Evolutionary conservation across 2,797 vertebrate species (phyloP).

Genomic region (Propithecus deckenii): DNA sequence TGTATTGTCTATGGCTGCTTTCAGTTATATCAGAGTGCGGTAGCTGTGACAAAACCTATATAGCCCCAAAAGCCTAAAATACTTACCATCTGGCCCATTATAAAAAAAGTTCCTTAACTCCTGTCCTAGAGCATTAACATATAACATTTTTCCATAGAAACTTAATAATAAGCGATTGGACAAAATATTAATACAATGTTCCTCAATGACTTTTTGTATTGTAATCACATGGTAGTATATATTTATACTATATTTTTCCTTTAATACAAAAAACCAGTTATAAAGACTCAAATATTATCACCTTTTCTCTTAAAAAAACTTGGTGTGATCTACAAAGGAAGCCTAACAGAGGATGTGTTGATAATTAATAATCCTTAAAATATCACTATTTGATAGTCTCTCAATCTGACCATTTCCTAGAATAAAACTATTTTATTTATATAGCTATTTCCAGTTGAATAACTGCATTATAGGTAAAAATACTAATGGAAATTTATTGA

Average conservation of each 20-base stretch:
- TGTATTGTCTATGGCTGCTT: neutral
- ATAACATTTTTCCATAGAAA: neutral
- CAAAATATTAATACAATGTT: neutral
- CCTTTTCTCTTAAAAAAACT: conserved; percentile 1
- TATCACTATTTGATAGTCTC: neutral
- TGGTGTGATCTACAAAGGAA: neutral
- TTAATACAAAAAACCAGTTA: neutral
- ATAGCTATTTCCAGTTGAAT: conserved; percentile 1
- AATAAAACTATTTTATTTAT: neutral
- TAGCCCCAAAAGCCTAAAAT: neutral
- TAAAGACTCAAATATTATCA: neutral
- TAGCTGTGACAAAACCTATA: neutral
- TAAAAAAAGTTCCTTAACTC: neutral
- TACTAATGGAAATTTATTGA: neutral
- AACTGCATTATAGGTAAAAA: conserved; percentile 19
- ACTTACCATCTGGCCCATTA: neutral
- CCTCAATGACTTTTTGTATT: neutral
- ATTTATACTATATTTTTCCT: neutral
- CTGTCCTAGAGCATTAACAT: neutral
- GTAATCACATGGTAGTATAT: neutral
- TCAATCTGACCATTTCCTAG: neutral
- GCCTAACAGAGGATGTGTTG: neutral
- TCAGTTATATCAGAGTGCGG: neutral
- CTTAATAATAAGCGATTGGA: neutral
- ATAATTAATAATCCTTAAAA: conserved; percentile 37